Evolutionary conservation across 37 sponge, comb jelly and placozoan species (phyloP).

Genomic region (Hexactinellida sp.): DNA sequence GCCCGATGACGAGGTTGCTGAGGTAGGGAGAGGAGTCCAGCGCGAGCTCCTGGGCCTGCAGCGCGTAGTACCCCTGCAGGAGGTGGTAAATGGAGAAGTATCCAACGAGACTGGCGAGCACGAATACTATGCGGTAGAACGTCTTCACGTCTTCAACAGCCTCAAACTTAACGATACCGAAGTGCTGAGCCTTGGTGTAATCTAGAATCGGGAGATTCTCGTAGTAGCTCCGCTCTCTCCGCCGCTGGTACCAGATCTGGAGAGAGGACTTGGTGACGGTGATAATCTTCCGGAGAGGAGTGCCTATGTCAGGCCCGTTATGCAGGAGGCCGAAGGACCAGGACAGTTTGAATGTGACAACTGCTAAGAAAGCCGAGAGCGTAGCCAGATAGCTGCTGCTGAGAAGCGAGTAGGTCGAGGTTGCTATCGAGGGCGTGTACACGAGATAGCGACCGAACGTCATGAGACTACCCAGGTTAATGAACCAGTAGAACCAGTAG

Average conservation of each 20-base stretch:
- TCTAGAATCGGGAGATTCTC: background rate
- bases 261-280: background rate
- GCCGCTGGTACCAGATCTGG: background rate
- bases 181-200: background rate
- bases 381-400: slow-evolving; percentile 3
- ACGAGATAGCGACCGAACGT: background rate
- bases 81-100: background rate
- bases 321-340: background rate
- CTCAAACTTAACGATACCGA: background rate
- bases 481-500: background rate
- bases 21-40: background rate
- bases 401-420: background rate
- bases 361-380: background rate
- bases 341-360: background rate
- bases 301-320: background rate
- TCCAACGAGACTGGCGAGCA: background rate
- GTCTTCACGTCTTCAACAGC: background rate
- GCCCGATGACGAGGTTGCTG: background rate
- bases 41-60: background rate
- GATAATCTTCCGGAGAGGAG: background rate
- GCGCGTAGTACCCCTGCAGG: background rate
- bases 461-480: background rate
- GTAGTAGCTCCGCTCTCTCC: background rate
- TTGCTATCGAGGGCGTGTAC: background rate
- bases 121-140: background rate